A percentile compares a stretch with the other conserved stretches of the same genome.
phyloP scores from a whole-genome alignment of 2,113 vertebrate genomes.

The Caretta caretta region DNA sequence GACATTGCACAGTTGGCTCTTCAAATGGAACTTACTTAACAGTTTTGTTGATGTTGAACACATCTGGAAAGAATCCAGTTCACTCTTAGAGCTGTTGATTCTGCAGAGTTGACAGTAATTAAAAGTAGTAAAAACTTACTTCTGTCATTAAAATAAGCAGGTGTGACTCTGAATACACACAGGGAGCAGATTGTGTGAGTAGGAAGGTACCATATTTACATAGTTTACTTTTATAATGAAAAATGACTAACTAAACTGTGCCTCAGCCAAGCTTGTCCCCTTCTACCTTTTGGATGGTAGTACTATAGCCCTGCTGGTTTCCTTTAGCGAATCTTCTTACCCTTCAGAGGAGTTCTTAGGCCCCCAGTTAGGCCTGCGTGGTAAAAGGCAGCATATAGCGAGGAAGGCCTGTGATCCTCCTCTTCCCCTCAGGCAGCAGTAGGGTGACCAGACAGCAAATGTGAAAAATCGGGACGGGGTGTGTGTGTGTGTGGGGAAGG shows the following conservation, averaged over 20 bases:
- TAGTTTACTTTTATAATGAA: no score
- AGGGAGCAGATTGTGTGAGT: background rate
- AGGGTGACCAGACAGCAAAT: no score
- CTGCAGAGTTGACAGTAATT: background rate
- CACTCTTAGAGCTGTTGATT: background rate
- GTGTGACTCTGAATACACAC: background rate
- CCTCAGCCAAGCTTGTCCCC: background rate
- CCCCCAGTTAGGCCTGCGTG: background rate
- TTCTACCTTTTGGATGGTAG: background rate
- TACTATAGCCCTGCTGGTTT: background rate
- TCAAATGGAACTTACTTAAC: background rate
- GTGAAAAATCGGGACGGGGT: no score
- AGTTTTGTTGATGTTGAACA: background rate
- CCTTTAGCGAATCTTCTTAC: background rate
- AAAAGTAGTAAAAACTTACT: background rate
- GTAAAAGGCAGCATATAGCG: background rate
- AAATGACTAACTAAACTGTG: background rate
- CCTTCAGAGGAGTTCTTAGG: background rate
- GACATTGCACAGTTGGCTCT: background rate
- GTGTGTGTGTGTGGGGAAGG: no score
- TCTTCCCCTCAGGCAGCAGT: background rate
- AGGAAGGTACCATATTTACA: background rate
- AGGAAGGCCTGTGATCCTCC: background rate
- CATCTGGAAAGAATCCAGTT: background rate
- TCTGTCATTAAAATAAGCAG: background rate